Base-by-base conservation (phyloP, 2,888 invertebrate genomes). In the Galeruca laticollis region DNA sequence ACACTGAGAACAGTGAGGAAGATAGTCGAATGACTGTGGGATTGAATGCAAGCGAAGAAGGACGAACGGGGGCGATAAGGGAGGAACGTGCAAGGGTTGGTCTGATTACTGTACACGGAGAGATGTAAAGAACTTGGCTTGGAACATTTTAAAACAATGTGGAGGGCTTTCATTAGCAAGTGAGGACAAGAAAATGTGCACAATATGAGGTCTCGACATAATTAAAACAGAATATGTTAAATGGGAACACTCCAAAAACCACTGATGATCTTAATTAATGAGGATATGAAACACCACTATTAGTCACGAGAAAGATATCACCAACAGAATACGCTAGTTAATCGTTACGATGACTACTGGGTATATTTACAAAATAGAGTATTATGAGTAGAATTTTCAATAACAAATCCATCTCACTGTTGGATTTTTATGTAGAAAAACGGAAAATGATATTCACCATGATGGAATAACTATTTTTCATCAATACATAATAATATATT, bases 81-180 rank as follows among this genome's bases (percentile, higher is more conserved):
- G 54, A 63, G 66, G 54, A 63, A 56, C 15, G 49, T 54, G 63
- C 63, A 63, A 56, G 63, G 56, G 33, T 57, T 57, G 56, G 56
- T 52, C 52, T 52, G 52, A 26, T 26, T 26, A 52, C 52, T 21
- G n/a, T 52, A 21, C 52, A 26, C 52, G 52, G 11, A 52, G 21
- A 26, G 26, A 52, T 21, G 52, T 26, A 26, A 6, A 26, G n/a
- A 13, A n/a, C 52, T 21, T 51, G 18, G 10, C 9, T 21, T 52
- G n/a, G 52, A 52, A 52, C 5, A 52, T 52, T 26, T n/a, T 18
- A 47, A 15, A 47, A 52, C n/a, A 52, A 52, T 52, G 13, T 52
- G 6, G 2, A 26, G 26, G 21, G 13, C 21, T 52, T 26, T 26
- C 52, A 26, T 20, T 51, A 51, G 40, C 40, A n/a, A 11, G 13